Percentiles rank a stretch among this genome's conserved stretches.
These are phyloP conservation scores for Blastobasis lacticolella DNA, from an alignment of 2,888 invertebrate species.

Conservation along the genomic window DNA sequence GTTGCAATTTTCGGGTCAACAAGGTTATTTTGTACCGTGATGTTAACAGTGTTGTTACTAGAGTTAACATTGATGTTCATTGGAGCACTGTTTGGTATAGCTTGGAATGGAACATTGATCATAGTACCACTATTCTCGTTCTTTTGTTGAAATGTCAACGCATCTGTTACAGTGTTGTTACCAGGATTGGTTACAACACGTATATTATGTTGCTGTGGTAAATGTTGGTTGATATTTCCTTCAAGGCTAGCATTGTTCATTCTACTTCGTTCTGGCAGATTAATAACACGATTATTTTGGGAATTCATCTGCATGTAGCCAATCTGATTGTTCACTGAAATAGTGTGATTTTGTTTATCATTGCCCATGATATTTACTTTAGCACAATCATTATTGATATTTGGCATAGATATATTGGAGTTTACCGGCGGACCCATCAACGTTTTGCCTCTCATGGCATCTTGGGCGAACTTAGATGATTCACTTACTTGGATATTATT, in stretches of 20 bases:
- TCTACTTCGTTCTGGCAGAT: constrained; percentile 61
- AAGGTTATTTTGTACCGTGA: constrained; percentile 66
- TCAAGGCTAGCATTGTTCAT: constrained; percentile 49
- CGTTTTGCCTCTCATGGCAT: constrained; percentile 56
- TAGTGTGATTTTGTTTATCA: constrained; percentile 58
- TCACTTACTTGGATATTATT: constrained; percentile 47
- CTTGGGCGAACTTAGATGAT: constrained; percentile 52
- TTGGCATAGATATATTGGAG: constrained; percentile 42
- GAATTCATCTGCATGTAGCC: constrained; percentile 66
- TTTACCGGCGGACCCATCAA: constrained; percentile 52
- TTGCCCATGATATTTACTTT: constrained; percentile 53
- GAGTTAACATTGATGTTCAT: constrained; percentile 71
- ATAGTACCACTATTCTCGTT: constrained; percentile 56
- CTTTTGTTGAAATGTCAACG: constrained; percentile 59
- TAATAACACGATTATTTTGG: constrained; percentile 60
- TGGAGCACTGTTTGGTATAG: constrained; percentile 67
- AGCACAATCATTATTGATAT: constrained; percentile 51
- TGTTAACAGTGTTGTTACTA: constrained; percentile 66
- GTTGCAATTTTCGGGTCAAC: constrained; percentile 68
- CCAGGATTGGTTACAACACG: constrained; percentile 60
- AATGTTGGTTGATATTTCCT: constrained; percentile 54
- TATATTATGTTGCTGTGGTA: constrained; percentile 63
- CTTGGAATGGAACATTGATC: constrained; percentile 69
- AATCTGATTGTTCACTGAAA: constrained; percentile 61
- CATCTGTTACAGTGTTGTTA: constrained; percentile 48